Conservation (phyloP, 1,140 invertebrate species). For the Penaeus chinensis region DNA sequence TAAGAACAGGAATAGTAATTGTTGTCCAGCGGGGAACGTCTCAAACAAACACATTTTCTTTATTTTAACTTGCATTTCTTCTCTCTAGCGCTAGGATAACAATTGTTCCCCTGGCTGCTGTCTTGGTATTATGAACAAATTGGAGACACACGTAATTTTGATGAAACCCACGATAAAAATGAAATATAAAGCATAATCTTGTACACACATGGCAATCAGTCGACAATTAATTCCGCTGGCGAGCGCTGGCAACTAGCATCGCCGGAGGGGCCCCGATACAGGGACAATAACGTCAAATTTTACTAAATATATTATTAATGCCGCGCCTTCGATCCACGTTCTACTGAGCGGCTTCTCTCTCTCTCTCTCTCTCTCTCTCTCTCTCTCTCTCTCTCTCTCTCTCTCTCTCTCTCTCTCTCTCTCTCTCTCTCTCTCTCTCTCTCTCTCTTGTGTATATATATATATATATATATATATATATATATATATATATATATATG, state of each 20-base stretch:
- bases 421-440: constrained; percentile 34
- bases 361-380: constrained; percentile 12
- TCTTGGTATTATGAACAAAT: too few species aligned
- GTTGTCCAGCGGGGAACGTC: too few species aligned
- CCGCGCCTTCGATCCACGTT: constrained; percentile 47
- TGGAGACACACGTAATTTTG: too few species aligned
- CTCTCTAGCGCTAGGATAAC: too few species aligned
- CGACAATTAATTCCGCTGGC: constrained; percentile 24
- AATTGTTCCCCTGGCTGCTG: too few species aligned
- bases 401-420: constrained; percentile 35
- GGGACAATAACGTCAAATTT: constrained; percentile 56
- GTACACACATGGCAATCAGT: constrained; percentile 4
- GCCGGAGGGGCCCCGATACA: constrained; percentile 12
- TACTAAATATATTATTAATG: constrained; percentile 58
- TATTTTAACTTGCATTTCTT: too few species aligned
- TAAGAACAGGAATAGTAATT: too few species aligned
- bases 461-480: too few species aligned
- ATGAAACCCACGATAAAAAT: background rate
- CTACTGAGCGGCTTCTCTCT: constrained; percentile 19
- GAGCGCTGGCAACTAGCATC: constrained; percentile 31
- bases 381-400: background rate
- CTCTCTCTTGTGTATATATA: background rate
- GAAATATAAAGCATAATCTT: background rate
- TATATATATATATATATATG: too few species aligned
- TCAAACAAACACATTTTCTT: too few species aligned